Conservation (phyloP, 2,888 invertebrate genomes). For the Hyppa rectilinea region DNA sequence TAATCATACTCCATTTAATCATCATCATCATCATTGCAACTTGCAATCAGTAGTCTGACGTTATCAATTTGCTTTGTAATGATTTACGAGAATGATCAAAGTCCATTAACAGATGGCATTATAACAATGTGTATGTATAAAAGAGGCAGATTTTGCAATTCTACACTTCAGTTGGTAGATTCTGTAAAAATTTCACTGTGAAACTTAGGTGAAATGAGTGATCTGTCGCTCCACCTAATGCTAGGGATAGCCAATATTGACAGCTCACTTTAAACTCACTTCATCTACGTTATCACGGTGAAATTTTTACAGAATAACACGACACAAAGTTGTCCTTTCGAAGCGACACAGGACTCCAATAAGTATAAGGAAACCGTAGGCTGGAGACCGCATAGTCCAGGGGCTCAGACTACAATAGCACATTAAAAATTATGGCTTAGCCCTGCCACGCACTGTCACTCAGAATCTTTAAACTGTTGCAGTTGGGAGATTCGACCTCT, state of each 20-base stretch:
- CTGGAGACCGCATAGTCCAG: conserved; percentile 42
- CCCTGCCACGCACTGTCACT: conserved; percentile 35
- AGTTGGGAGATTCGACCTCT: conserved; percentile 1
- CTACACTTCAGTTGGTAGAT: too few species aligned
- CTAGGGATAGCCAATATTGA: too few species aligned
- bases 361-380: conserved; percentile 44
- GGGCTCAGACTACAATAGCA: conserved; percentile 54
- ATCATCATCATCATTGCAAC: conserved; percentile 22
- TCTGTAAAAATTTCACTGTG: too few species aligned
- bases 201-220: too few species aligned
- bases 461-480: conserved; percentile 25
- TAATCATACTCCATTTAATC: conserved; percentile 38
- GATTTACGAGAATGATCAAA: conserved; percentile 36
- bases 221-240: too few species aligned
- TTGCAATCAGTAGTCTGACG: conserved; percentile 36
- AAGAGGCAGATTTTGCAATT: conserved; percentile 12
- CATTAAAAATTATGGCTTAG: conserved; percentile 48
- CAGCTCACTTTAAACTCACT: too few species aligned
- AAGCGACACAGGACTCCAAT: conserved; percentile 22
- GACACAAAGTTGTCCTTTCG: conserved; percentile 19
- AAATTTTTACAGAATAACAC: too few species aligned
- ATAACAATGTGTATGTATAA: not conserved
- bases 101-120: conserved; percentile 10
- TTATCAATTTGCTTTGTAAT: conserved; percentile 19
- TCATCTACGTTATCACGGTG: too few species aligned